Evolutionary conservation across 2,113 vertebrate species (phyloP).

Genomic region (Nycticebus coucang): DNA sequence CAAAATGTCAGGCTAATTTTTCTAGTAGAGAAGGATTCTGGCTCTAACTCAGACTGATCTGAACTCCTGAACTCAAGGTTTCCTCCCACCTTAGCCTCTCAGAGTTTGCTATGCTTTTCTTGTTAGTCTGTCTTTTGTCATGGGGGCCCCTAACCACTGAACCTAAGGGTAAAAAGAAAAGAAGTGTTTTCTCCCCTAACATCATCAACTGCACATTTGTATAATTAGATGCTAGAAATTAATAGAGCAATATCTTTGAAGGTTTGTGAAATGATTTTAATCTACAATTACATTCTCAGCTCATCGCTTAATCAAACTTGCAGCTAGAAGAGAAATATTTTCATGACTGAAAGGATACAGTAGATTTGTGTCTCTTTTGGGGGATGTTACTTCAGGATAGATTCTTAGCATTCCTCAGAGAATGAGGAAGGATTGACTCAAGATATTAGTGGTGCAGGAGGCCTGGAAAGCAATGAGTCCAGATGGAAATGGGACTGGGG

Average conservation of each 20-base stretch:
- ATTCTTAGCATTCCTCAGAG: background rate
- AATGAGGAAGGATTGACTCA: background rate
- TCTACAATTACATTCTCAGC: background rate
- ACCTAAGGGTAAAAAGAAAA: background rate
- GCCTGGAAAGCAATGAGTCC: background rate
- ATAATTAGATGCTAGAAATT: constrained; percentile 33
- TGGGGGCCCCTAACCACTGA: background rate
- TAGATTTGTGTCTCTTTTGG: background rate
- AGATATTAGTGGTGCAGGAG: background rate
- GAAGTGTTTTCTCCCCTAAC: background rate
- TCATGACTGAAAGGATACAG: background rate
- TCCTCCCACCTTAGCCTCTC: no score
- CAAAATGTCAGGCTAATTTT: no score
- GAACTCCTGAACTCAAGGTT: no score
- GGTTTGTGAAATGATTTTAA: constrained; percentile 26
- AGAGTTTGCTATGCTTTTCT: background rate
- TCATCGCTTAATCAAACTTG: background rate
- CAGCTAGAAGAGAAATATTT: constrained; percentile 36
- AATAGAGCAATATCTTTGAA: constrained; percentile 18
- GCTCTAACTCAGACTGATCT: no score
- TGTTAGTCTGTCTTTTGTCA: background rate
- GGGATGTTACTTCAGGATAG: background rate
- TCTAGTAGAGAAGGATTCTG: no score
- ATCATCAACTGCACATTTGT: background rate
- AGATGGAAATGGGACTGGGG: background rate